A percentile compares a stretch with the other conserved stretches of the same genome.
phyloP scores from a whole-genome alignment of 2,797 vertebrate species.

The Bradypus variegatus region DNA sequence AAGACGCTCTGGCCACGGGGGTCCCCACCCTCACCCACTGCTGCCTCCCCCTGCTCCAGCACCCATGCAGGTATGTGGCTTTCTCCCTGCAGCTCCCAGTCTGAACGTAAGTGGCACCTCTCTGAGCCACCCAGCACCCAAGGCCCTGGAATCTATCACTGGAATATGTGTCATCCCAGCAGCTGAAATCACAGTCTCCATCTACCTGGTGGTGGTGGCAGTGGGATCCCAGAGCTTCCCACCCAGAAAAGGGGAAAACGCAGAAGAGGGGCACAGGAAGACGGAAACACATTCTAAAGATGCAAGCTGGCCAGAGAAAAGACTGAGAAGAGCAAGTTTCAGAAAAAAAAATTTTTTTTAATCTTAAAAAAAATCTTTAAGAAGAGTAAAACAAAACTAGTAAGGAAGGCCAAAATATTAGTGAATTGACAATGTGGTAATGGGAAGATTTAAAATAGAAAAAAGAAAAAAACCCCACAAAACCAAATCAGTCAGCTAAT shows the following conservation, averaged over 20 bases:
- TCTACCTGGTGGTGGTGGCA: no score
- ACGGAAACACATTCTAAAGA: background rate
- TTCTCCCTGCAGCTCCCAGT: background rate
- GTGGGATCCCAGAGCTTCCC: background rate
- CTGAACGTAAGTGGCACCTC: background rate
- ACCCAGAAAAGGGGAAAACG: background rate
- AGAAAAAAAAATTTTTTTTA: background rate
- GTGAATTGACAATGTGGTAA: background rate
- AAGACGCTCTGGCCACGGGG: background rate
- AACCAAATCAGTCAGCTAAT: background rate
- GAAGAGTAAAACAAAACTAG: background rate
- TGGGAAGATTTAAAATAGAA: background rate
- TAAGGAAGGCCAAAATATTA: background rate
- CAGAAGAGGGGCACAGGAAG: background rate
- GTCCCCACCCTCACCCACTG: fast-evolving
- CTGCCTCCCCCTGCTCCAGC: background rate
- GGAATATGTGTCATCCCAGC: background rate
- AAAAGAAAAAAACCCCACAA: background rate
- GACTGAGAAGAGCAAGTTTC: background rate
- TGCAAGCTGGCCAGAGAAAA: background rate
- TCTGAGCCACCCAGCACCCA: background rate
- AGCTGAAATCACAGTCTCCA: background rate
- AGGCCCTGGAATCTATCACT: background rate
- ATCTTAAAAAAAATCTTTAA: background rate
- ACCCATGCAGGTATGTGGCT: background rate